Base-by-base conservation (phyloP, 2,888 invertebrate genomes). In the Syritta pipiens region DNA sequence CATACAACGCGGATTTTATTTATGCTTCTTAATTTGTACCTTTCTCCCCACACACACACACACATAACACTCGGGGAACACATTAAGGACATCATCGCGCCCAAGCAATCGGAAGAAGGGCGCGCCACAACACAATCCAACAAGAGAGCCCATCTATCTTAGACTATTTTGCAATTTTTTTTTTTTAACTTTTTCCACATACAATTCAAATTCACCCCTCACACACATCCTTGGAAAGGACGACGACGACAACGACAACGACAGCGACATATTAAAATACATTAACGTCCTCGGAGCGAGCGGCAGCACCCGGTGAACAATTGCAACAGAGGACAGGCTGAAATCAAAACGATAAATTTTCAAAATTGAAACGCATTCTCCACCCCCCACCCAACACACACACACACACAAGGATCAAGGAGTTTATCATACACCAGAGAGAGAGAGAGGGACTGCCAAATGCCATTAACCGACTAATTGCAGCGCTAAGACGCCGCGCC, bases 271-370 rank as follows among this genome's bases (percentile, higher is more conserved):
- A 74, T 68, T 51, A 79, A 74, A 79, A 68, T 20, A 32, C 44
- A 62, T 62, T 62, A 62, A 49, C 48, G 55, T 69, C 49, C 62
- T 42, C 32, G 12, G n/a, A 7, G 4, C 32, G n/a, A 17, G 20
- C 1, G 7, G 35, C 9, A 9, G 46, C 24, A 9, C 46, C 12
- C 7, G 30, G 32, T 20, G 28, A 37, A 53, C 44, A 51, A 63
- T 69, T 62, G 62, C 55, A 59, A 53, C 51, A 71, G 51, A 59
- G 51, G 40, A 59, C 60, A 48, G 77, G 28, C 55, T 62, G 55
- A 79, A 79, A 79, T 79, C 79, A 79, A 79, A 79, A 79, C 74
- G 57, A 79, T 79, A 79, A 79, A 79, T 79, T 79, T 51, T 74
- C 74, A 55, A 79, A 79, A 79, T 79, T 79, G 74, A 68, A 79